Evolutionary conservation across 1,140 invertebrate genomes (phyloP).

Genomic region (Macrotrachela quadricornifera): DNA sequence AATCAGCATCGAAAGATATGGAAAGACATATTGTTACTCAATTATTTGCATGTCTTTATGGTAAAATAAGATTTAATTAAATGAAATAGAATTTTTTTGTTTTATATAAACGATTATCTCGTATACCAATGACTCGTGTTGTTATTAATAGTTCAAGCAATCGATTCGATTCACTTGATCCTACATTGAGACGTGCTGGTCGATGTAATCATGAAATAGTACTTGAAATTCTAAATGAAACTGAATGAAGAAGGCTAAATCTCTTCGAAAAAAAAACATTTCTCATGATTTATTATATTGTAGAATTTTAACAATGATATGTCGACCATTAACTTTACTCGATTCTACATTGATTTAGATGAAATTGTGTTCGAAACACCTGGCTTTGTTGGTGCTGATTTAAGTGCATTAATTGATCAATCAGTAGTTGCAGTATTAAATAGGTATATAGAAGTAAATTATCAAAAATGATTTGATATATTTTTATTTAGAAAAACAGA

Average conservation of each 20-base stretch:
- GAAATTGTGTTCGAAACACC: constrained; percentile 12
- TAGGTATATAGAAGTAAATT: not conserved
- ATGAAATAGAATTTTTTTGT: not conserved
- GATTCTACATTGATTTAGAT: not conserved
- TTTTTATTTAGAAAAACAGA: not conserved
- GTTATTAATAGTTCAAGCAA: constrained; percentile 85
- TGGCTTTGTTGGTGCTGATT: constrained; percentile 35
- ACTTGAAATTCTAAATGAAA: constrained; percentile 74
- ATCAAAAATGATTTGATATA: too few species aligned
- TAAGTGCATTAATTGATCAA: constrained; percentile 37
- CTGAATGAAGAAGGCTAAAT: constrained; percentile 41
- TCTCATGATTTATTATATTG: not conserved
- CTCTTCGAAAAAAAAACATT: not conserved
- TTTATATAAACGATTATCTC: not conserved
- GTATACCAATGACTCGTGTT: constrained; percentile 14
- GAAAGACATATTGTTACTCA: constrained; percentile 79
- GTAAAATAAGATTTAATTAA: constrained; percentile 20
- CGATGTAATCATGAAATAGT: constrained; percentile 79
- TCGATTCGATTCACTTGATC: constrained; percentile 71
- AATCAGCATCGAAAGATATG: constrained; percentile 75
- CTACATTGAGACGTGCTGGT: constrained; percentile 65
- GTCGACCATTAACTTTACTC: not conserved
- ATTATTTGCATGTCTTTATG: constrained; percentile 63
- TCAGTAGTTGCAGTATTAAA: constrained; percentile 1
- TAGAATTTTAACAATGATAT: constrained; percentile 2